Evolutionary conservation across 2,888 invertebrate genomes (phyloP).

Genomic region (Folsomia manolachei): DNA sequence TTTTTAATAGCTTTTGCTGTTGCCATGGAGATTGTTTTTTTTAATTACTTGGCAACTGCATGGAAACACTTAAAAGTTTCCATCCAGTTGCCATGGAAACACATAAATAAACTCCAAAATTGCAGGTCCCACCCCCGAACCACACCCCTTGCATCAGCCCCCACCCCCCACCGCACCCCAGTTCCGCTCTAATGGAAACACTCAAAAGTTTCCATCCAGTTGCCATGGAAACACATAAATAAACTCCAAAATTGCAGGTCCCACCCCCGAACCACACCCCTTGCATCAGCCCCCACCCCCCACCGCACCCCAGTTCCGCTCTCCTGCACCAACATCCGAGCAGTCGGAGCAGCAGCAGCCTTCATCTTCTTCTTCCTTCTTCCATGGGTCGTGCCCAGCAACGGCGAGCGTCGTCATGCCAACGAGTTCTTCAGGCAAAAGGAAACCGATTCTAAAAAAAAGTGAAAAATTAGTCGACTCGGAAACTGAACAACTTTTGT

Average conservation of each 20-base stretch:
- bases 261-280: neutral
- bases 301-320: too few species aligned
- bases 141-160: neutral
- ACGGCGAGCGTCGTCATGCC: conserved; percentile 37
- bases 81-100: neutral
- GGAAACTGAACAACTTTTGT: conserved; percentile 65
- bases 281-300: neutral
- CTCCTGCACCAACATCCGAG: neutral
- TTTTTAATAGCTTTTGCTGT: neutral
- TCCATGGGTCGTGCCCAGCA: conserved; percentile 28
- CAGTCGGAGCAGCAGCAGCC: neutral
- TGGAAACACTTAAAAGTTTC: neutral
- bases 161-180: neutral
- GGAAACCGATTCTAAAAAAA: conserved; percentile 43
- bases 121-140: neutral
- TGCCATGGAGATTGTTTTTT: neutral
- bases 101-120: too few species aligned
- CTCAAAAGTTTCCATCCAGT: neutral
- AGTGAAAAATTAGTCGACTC: conserved; percentile 58
- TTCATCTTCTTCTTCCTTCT: conserved; percentile 7
- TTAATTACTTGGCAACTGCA: neutral
- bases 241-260: too few species aligned
- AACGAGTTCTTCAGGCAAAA: conserved; percentile 14
- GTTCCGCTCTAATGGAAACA: too few species aligned
- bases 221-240: neutral